Evolutionary conservation across 2,113 vertebrate genomes (phyloP), one percentile per base, ranked within the genome.

Genomic region (Aythya baeri): DNA sequence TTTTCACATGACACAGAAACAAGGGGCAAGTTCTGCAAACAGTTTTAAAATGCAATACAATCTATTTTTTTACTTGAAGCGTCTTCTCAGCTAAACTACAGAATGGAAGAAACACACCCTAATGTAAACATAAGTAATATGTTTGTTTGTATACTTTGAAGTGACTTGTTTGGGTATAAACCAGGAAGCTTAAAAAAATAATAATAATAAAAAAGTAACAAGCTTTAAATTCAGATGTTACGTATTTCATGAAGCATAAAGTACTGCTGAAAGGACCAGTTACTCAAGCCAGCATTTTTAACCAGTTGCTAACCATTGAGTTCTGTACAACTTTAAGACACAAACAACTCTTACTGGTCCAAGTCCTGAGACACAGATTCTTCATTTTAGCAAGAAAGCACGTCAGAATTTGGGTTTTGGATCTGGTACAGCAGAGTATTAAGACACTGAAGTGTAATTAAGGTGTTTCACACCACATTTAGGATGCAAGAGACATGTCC

Each of bases 141-240:
- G 49, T 20, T 65, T 41, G 27, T 65, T 18, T 65, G 26, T 41
- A 52, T 52, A 41, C 26, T 41, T 41, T 29, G 26, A 29, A 38
- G 26, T 18, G 17, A 32, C 18, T 83, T 70, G 34, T 1, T 1
- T 1, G 2, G 8, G 3, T 44, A 73, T 7, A 66, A 31, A 2
- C 2, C 17, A 43, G 17, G 34, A 9, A 73, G 14, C 38, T 49
- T 44, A 57, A 58, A 36, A 8, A n/a, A 13, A 23, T 34, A 52
- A 38, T 13, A 25, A 27, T 27, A 43, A 31, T 29, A 11, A 31
- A 26, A 26, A 77, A n/a, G 3, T 5, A 36, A 23, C 2, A 32
- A 52, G 26, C 3, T 29, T 65, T 7, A 78, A 74, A 71, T 77
- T 80, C 6, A 82, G 38, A 54, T n/a, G 10, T 15, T 87, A 15